Percentiles rank a stretch among this genome's conserved stretches.
Conservation (phyloP, 2,888 invertebrate species). For the Volucella inflata region DNA sequence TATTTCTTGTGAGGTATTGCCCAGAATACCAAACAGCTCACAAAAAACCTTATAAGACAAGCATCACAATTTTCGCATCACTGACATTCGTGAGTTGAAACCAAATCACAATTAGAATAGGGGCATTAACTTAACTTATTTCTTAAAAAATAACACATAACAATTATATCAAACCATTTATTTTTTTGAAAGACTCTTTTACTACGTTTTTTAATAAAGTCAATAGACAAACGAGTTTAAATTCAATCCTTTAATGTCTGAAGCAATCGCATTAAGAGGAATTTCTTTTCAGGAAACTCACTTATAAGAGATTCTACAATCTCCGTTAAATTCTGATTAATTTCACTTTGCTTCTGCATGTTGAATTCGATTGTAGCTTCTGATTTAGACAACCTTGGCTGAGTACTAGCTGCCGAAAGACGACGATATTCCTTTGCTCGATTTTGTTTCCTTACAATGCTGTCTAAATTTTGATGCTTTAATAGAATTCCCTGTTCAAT, state of each 20-base stretch:
- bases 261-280: slow-evolving; percentile 83
- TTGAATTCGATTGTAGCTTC: slow-evolving; percentile 85
- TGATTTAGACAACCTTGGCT: slow-evolving; percentile 79
- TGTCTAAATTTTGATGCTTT: slow-evolving; percentile 84
- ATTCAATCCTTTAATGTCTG: slow-evolving; percentile 84
- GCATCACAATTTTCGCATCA: too few relatives aligned
- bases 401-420: slow-evolving; percentile 83
- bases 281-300: slow-evolving; percentile 87
- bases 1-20: too few relatives aligned
- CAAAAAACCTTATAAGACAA: too few relatives aligned
- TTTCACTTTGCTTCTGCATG: slow-evolving; percentile 85
- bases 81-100: too few relatives aligned
- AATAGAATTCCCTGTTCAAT: slow-evolving; percentile 83
- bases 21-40: too few relatives aligned
- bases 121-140: too few relatives aligned
- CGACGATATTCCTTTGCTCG: slow-evolving; percentile 86
- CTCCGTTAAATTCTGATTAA: slow-evolving; percentile 86
- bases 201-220: too few relatives aligned
- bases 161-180: too few relatives aligned
- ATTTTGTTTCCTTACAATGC: slow-evolving; percentile 88
- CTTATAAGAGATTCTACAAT: slow-evolving; percentile 85
- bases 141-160: too few relatives aligned
- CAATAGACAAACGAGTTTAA: not conserved
- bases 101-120: too few relatives aligned
- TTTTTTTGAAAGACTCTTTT: too few relatives aligned